These are phyloP conservation scores for Aegotheles bennettii DNA, from an alignment of 2,113 vertebrate genomes.

Conservation along the genomic window DNA sequence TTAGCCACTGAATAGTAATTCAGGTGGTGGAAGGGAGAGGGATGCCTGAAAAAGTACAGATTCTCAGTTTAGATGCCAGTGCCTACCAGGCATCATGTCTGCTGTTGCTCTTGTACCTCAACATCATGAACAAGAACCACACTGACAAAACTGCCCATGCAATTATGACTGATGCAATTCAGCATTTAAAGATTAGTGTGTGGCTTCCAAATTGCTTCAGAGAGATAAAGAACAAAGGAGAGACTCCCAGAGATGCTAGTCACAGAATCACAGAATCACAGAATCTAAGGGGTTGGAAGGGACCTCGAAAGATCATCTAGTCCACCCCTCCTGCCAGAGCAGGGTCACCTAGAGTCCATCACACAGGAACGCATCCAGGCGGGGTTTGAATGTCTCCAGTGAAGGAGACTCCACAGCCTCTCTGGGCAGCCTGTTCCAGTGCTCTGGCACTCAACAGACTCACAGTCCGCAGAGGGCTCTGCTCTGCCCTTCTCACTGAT, in stretches of 20 bases:
- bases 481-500: background rate
- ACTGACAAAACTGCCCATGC: background rate
- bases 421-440: too few relatives aligned
- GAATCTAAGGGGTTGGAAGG: too few relatives aligned
- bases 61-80: background rate
- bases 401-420: too few relatives aligned
- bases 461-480: too few relatives aligned
- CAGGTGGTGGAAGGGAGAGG: fast-evolving
- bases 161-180: fast-evolving
- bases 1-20: background rate
- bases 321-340: too few relatives aligned
- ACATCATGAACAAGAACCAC: fast-evolving
- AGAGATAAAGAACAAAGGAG: background rate
- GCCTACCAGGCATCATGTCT: background rate
- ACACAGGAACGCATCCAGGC: too few relatives aligned
- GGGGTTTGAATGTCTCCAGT: too few relatives aligned
- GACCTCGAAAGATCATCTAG: too few relatives aligned
- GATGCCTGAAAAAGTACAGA: background rate
- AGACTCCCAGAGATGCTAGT: background rate
- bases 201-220: background rate
- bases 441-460: too few relatives aligned
- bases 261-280: too few relatives aligned
- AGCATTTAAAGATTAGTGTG: background rate
- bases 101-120: background rate
- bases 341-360: too few relatives aligned